A percentile compares a stretch with the other conserved stretches of the same genome.
Conservation (phyloP, 2,113 vertebrate genomes). For the Lycocorax pyrrhopterus region DNA sequence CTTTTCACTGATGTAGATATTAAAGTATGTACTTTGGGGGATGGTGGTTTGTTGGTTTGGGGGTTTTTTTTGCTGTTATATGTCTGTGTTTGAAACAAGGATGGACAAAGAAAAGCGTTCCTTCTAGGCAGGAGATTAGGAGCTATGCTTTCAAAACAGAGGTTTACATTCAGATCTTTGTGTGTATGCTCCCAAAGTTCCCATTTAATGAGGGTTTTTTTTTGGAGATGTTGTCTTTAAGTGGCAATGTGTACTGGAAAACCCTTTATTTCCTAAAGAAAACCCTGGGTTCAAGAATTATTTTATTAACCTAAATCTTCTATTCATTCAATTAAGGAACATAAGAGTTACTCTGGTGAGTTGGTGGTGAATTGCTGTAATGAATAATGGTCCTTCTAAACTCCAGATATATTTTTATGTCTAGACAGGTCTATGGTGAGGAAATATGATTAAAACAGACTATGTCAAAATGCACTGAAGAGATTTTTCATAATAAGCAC, state of each 20-base stretch:
- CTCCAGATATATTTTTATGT: constrained; percentile 54
- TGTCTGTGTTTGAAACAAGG: neutral
- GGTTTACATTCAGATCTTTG: neutral
- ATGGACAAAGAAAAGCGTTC: constrained; percentile 43
- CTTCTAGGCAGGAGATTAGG: constrained; percentile 21
- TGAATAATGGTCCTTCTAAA: constrained; percentile 37
- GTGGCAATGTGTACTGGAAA: neutral
- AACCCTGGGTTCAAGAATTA: neutral
- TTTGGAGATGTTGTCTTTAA: neutral
- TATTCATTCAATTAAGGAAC: neutral
- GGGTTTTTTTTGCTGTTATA: neutral
- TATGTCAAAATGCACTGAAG: constrained; percentile 44
- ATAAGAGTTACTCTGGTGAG: neutral
- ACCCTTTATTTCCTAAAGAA: neutral
- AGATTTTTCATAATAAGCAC: constrained; percentile 36
- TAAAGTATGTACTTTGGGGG: neutral
- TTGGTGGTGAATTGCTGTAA: neutral
- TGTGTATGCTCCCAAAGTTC: neutral
- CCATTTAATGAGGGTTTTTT: neutral
- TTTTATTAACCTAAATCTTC: constrained; percentile 15
- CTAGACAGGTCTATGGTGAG: constrained; percentile 32
- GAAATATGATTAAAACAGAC: constrained; percentile 51
- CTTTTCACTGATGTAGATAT: neutral
- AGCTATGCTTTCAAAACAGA: constrained; percentile 8
- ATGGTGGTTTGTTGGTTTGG: neutral